Evolutionary conservation across 1,140 invertebrate species (phyloP).

Genomic region (Doryteuthis pealeii): DNA sequence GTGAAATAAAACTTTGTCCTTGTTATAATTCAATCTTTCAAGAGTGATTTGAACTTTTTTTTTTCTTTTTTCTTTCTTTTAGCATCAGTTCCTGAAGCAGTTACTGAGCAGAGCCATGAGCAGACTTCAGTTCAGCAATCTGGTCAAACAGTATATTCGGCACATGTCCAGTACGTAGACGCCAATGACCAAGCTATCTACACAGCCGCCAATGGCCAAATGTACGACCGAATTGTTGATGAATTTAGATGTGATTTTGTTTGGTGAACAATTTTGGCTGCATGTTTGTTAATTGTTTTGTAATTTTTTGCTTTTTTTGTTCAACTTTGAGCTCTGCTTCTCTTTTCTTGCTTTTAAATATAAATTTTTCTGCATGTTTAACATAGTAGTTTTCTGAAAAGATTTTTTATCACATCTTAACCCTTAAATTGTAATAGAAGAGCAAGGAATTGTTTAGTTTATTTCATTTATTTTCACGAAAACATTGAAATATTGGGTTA

Average conservation of each 20-base stretch:
- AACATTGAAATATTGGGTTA: no score
- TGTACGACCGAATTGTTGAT: slow-evolving; percentile 59
- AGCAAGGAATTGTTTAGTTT: no score
- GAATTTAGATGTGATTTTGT: slow-evolving; percentile 32
- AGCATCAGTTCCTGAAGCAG: slow-evolving; percentile 37
- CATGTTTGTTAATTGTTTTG: slow-evolving; percentile 2
- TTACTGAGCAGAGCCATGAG: slow-evolving; percentile 25
- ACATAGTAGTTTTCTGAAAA: no score
- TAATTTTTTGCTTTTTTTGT: not conserved
- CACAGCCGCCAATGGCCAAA: slow-evolving; percentile 70
- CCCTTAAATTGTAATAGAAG: no score
- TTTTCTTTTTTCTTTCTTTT: slow-evolving; percentile 17
- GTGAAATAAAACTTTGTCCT: no score
- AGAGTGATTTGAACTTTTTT: no score
- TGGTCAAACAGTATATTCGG: slow-evolving; percentile 61
- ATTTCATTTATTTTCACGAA: no score
- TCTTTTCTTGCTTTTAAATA: not conserved
- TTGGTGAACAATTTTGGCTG: not conserved
- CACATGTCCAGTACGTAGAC: slow-evolving; percentile 74
- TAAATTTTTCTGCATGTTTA: no score
- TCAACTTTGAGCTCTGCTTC: not conserved
- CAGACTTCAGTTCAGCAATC: not conserved
- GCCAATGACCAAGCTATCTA: slow-evolving; percentile 70
- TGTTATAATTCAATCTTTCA: no score
- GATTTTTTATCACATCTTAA: no score